Evolutionary conservation across 2,797 vertebrate species (phyloP).

Genomic region (Cirrhinus mrigala): DNA sequence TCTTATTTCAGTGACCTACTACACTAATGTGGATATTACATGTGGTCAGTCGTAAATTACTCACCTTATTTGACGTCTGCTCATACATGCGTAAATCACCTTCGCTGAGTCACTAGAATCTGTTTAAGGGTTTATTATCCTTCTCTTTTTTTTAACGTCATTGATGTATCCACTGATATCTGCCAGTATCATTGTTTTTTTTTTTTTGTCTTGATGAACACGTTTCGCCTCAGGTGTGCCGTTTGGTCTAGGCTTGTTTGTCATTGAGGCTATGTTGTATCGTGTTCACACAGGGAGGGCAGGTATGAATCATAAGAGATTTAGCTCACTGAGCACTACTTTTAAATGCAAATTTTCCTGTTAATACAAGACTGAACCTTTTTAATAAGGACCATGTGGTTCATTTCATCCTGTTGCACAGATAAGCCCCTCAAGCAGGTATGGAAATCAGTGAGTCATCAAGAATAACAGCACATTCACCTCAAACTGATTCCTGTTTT

Average conservation of each 20-base stretch:
- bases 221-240: constrained; percentile 50
- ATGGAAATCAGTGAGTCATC: constrained; percentile 37
- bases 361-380: constrained; percentile 33
- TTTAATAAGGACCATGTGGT: constrained; percentile 5
- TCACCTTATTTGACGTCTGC: background rate
- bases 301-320: constrained; percentile 43
- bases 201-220: constrained; percentile 35
- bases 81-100: background rate
- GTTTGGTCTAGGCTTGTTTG: constrained; percentile 57
- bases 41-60: background rate
- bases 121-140: background rate
- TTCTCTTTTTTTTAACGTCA: background rate
- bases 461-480: background rate
- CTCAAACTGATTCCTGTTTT: background rate
- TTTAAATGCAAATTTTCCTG: constrained; percentile 14
- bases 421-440: constrained; percentile 9
- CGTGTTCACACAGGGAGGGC: constrained; percentile 36
- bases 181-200: background rate
- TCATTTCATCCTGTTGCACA: background rate
- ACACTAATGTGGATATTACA: background rate
- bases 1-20: background rate
- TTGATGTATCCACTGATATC: constrained; percentile 10
- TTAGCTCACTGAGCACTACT: constrained; percentile 12
- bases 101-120: constrained; percentile 3
- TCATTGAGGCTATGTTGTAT: constrained; percentile 50